Percentiles rank a stretch among this genome's conserved stretches.
These are phyloP conservation scores for Hoplias malabaricus DNA, from an alignment of 2,113 vertebrate species.

Conservation along the genomic window DNA sequence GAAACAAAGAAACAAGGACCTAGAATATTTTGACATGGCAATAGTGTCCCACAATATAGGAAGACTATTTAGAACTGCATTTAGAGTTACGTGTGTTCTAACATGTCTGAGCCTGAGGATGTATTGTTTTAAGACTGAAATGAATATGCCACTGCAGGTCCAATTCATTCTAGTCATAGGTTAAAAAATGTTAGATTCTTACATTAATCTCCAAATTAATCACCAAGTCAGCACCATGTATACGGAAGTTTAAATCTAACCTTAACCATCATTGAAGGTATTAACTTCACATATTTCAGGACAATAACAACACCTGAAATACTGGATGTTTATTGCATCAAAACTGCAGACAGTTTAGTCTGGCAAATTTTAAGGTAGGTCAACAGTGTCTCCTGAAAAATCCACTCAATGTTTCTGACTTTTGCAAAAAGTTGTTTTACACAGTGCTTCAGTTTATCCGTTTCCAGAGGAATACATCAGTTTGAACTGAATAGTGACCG, in stretches of 20 bases:
- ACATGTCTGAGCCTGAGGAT: no score
- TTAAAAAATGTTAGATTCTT: no score
- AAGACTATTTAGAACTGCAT: no score
- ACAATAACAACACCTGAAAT: background rate
- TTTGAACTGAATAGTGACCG: background rate
- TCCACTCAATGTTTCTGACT: background rate
- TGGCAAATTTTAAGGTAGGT: background rate
- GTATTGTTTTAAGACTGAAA: no score
- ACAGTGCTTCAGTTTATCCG: background rate
- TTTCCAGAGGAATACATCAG: background rate
- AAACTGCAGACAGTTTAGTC: background rate
- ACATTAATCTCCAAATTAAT: no score
- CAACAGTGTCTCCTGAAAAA: background rate
- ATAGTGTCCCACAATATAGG: no score
- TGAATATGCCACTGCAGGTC: no score
- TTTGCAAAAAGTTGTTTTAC: no score
- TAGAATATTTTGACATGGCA: no score
- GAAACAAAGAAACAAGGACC: no score
- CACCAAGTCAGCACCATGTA: background rate
- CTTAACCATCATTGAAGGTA: background rate
- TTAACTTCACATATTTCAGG: background rate
- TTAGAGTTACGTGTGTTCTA: no score
- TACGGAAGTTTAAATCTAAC: background rate
- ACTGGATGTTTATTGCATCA: background rate
- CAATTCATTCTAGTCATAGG: no score